Percentiles rank a stretch among this genome's conserved stretches.
These are phyloP conservation scores for Nannoperca obscura DNA, from an alignment of 2,797 vertebrate genomes.

Conservation along the genomic window DNA sequence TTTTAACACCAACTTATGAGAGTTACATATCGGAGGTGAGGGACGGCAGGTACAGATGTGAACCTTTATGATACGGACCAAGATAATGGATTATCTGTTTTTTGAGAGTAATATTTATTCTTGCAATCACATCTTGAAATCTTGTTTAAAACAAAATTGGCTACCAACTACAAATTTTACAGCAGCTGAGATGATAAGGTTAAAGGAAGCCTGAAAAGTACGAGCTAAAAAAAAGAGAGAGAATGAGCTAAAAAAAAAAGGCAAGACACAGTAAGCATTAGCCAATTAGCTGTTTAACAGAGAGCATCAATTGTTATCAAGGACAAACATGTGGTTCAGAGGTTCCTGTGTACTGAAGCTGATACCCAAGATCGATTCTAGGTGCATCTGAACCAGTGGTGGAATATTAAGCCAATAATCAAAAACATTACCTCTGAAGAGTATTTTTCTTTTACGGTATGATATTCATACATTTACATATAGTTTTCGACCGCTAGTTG, in stretches of 20 bases:
- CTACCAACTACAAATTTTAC: background rate
- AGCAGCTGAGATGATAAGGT: conserved; percentile 14
- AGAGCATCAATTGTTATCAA: no score
- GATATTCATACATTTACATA: background rate
- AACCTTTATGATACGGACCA: background rate
- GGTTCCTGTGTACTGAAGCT: no score
- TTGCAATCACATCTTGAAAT: background rate
- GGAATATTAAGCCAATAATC: no score
- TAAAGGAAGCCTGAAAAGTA: background rate
- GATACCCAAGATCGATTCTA: background rate
- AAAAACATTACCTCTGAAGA: background rate
- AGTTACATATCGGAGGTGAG: conserved; percentile 19
- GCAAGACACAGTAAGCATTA: background rate
- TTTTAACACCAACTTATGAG: conserved; percentile 29
- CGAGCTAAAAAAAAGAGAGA: background rate
- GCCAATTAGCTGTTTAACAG: no score
- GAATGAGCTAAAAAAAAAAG: background rate
- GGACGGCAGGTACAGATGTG: conserved; percentile 12
- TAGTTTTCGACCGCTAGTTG: no score
- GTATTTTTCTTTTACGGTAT: background rate
- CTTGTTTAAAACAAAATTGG: no score
- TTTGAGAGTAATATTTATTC: background rate
- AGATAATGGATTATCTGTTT: background rate
- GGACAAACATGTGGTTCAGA: no score
- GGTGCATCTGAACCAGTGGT: background rate